Evolutionary conservation across 2,888 invertebrate species (phyloP), one percentile per base, ranked within the genome.

Genomic region (Synanthedon vespiformis): DNA sequence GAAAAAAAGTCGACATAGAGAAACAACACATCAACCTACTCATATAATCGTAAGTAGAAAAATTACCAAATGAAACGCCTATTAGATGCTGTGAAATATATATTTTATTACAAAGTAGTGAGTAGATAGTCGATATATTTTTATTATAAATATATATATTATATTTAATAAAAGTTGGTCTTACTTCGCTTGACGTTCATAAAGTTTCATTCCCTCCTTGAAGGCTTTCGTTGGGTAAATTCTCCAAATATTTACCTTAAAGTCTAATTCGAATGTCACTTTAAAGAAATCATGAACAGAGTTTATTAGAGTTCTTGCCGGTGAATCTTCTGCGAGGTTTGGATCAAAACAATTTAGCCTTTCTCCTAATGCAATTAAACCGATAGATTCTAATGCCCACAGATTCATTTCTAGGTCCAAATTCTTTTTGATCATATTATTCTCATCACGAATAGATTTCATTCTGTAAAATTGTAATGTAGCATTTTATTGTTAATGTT

Each of bases 301-400:
- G 8, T 52, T 11, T 54, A 57, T 56, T 2, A 58, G 53, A 16
- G 48, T 41, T 40, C 52, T 52, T 12, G 54, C 56, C 50, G 53
- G 55, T 48, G 59, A 56, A 49, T 56, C 57, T 49, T 54, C 52
- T 13, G 55, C 53, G 18, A 61, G 41, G 27, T 57, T 54, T 1
- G 57, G 55, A 16, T 55, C 55, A 10, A 61, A 53, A 40, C 58
- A 62, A 14, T 62, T 60, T 0, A 64, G 52, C 1, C 64, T 55
- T 6, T 56, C 53, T 1, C 64, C 65, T 3, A 65, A 51, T 1
- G 61, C 64, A 1, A 65, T 60, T 62, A 65, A 52, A 1, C 59
- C 60, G 6, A 63, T 56, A 0, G 77, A 88, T 70, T 90, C 90
- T 34, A 90, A 64, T 11, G 88, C 80, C 90, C 90, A 90, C 61